Evolutionary conservation across 2,888 invertebrate species (phyloP), one percentile per base, ranked within the genome.

Genomic region (Fragum whitleyi): DNA sequence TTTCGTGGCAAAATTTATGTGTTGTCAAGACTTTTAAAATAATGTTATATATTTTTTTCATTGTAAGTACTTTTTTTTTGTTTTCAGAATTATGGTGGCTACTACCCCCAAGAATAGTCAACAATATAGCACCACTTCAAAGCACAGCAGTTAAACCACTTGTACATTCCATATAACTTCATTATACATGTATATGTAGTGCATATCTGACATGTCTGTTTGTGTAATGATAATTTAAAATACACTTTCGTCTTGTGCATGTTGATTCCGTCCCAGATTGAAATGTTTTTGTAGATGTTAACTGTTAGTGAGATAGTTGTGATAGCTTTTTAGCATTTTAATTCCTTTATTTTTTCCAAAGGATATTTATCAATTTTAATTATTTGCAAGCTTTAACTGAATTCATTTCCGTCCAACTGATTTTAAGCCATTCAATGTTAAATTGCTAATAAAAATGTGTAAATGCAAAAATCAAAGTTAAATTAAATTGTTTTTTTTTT

Each of bases 81-180:
- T 57, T 61, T 61, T 61, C 61, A 61, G 61, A 61, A 61, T 29
- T 61, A 61, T 61, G 61, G 57, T 57, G 57, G 61, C 14, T 61
- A 61, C 29, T 19, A 61, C n/a, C 61, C 14, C 19, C 61, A 61
- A 61, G 61, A 32, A 61, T 61, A 61, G 32, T 61, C 29, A n/a
- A 32, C 61, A 32, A 47, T 16, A 47, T 47, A 9, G 19, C 47
- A 19, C n/a, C 47, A 47, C 14, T 47, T 2, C n/a, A 6, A 19
- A 16, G 14, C 16, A 5, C n/a, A 14, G n/a, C 47, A 5, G 14
- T 47, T 47, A 47, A 14, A 47, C 19, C 47, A 47, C 14, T 9
- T 47, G 47, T 47, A 47, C 47, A 47, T 47, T 47, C 47, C 47
- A 47, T 47, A 47, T 9, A 47, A n/a, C n/a, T n/a, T n/a, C n/a